A percentile compares a stretch with the other conserved stretches of the same genome.
Evolutionary conservation across 2,888 invertebrate species (phyloP).

Genomic region (Drosophila affinis): DNA sequence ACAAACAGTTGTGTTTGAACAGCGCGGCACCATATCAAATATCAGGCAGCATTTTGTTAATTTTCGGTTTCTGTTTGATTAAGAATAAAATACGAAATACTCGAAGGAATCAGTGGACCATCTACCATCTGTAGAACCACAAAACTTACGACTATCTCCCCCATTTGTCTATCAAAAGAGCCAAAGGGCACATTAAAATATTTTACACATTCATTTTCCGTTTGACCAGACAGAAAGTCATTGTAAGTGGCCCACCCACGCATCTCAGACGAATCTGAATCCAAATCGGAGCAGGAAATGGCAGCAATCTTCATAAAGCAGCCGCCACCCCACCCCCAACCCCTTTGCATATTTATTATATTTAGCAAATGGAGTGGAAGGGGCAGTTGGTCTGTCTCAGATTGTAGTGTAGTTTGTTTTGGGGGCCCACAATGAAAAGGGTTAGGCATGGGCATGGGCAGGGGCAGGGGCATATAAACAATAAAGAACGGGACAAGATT

Average conservation of each 20-base stretch:
- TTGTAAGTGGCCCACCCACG: conserved; percentile 44
- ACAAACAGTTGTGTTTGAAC: conserved; percentile 56
- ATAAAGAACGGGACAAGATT: conserved; percentile 62
- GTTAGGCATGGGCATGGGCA: conserved; percentile 37
- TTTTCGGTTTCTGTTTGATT: conserved; percentile 31
- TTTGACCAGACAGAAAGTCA: conserved; percentile 58
- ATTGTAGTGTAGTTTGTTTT: conserved; percentile 49
- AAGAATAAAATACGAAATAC: background rate
- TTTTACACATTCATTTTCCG: conserved; percentile 65
- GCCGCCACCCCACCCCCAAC: background rate
- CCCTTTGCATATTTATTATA: conserved; percentile 69
- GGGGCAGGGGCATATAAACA: conserved; percentile 38
- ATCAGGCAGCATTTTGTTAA: conserved; percentile 23
- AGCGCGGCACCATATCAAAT: conserved; percentile 21
- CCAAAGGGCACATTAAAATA: conserved; percentile 67
- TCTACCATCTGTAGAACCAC: conserved; percentile 4
- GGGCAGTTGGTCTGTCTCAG: conserved; percentile 21
- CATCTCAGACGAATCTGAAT: conserved; percentile 39
- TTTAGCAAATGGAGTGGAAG: conserved; percentile 71
- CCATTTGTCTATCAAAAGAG: conserved; percentile 1
- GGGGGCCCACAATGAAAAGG: conserved; percentile 63
- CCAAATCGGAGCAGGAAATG: background rate
- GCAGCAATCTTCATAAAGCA: conserved; percentile 54
- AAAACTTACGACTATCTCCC: conserved; percentile 41
- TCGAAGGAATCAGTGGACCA: conserved; percentile 1